These are phyloP conservation scores for Tenodera sinensis DNA, from an alignment of 2,888 invertebrate genomes.

Conservation along the genomic window DNA sequence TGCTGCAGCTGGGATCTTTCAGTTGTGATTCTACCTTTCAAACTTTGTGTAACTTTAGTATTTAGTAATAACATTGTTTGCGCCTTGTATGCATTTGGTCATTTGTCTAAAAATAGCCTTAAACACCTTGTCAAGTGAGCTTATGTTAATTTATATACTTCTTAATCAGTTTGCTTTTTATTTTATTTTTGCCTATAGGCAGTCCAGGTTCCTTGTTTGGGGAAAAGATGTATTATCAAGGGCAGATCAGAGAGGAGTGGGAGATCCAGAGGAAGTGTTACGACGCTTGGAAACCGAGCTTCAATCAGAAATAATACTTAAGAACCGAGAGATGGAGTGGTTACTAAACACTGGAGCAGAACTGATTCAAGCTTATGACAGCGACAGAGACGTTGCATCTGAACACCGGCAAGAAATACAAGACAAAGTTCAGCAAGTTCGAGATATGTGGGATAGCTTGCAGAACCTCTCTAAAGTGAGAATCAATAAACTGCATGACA, in stretches of 20 bases:
- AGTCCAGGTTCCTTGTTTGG: conserved; percentile 66
- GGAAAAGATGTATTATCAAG: conserved; percentile 63
- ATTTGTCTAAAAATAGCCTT: no score
- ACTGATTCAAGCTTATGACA: conserved; percentile 57
- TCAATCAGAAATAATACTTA: conserved; percentile 69
- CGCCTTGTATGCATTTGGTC: no score
- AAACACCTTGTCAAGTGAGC: no score
- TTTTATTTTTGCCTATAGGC: conserved; percentile 43
- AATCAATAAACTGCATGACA: conserved; percentile 67
- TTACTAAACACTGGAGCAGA: conserved; percentile 63
- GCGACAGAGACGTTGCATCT: conserved; percentile 59
- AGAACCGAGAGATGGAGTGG: conserved; percentile 78
- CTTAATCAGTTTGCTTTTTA: neutral
- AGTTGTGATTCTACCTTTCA: no score
- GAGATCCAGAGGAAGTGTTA: conserved; percentile 70
- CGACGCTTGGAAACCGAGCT: conserved; percentile 66
- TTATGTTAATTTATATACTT: neutral
- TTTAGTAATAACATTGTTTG: no score
- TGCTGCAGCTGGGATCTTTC: no score
- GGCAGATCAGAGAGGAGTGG: conserved; percentile 53
- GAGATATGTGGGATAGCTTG: conserved; percentile 65
- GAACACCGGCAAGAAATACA: conserved; percentile 57
- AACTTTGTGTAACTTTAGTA: no score
- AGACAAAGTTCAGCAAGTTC: conserved; percentile 56
- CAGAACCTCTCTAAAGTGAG: conserved; percentile 62